Evolutionary conservation across 2,797 vertebrate species (phyloP), one percentile per base, ranked within the genome.

Genomic region (Argya squamiceps): DNA sequence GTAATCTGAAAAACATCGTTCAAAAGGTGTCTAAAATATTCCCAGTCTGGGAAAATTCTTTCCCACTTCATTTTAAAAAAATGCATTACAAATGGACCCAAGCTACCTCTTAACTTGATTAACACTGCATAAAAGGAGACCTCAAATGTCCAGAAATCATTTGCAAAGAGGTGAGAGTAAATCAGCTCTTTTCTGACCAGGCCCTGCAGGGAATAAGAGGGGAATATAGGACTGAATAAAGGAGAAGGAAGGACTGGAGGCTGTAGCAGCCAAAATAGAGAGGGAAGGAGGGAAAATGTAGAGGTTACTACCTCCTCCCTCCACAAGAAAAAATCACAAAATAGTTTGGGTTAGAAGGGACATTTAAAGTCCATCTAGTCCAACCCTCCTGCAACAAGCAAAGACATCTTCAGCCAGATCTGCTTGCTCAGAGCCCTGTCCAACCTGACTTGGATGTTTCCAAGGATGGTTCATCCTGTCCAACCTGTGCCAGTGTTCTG

Each of bases 251-350:
- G 50, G 19, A 37, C 3, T 2, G 0, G 23, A 29, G 53, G 15
- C 8, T 16, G 24, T 67, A 46, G 39, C 9, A 80, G n/a, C 9
- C 13, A 63, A 65, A 88, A 83, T 0, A 32, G 14, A 73, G 29
- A 47, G 34, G 12, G 6, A 71, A 53, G 17, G 60, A 43, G 36
- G 14, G 16, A 20, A 63, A 81, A 46, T 6, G 3, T 4, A 43
- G 23, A 44, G 14, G 6, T n/a, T 29, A 21, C 3, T 13, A 4
- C 3, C 2, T 6, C 7, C 2, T 8, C 21, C 4, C 3, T 11
- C 2, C 5, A 2, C 23, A 26, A 39, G 21, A 77, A 37, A 62
- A 67, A 53, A 26, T 11, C 26, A 36, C 13, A 17, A 36, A 53
- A n/a, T 7, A n/a, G 2, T 62, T 55, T 43, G 49, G 9, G 9